Conservation (phyloP, 2,888 invertebrate genomes). For the Acanthacorydalis orientalis region DNA sequence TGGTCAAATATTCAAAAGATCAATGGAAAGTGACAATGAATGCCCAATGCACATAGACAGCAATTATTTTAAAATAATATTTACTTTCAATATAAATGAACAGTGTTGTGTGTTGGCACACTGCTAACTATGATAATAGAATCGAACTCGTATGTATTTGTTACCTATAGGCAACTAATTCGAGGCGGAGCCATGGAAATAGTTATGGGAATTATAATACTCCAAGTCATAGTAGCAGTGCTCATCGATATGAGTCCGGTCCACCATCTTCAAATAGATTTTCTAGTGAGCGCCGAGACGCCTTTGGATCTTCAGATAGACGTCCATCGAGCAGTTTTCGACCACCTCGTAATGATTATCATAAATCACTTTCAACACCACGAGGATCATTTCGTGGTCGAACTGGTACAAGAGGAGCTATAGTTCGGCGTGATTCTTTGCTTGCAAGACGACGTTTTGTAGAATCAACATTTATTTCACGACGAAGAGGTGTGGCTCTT, state of each 20-base stretch:
- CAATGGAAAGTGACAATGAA: not conserved
- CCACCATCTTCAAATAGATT: slow-evolving; percentile 31
- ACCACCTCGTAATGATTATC: slow-evolving; percentile 22
- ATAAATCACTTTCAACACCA: slow-evolving; percentile 19
- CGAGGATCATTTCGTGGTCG: slow-evolving; percentile 20
- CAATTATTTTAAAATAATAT: too few species aligned
- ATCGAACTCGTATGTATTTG: slow-evolving; percentile 1
- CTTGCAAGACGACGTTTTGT: slow-evolving; percentile 36
- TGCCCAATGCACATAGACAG: too few species aligned
- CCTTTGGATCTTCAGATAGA: not conserved
- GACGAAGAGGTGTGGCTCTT: slow-evolving; percentile 29
- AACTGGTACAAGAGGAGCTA: slow-evolving; percentile 25
- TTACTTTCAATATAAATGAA: too few species aligned
- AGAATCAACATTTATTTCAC: slow-evolving; percentile 36
- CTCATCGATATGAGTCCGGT: slow-evolving; percentile 22
- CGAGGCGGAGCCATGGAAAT: slow-evolving; percentile 18
- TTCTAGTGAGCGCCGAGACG: slow-evolving; percentile 25
- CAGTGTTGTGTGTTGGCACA: too few species aligned
- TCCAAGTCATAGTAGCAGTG: slow-evolving; percentile 36
- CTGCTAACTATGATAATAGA: not conserved
- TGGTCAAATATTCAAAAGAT: not conserved
- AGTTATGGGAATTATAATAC: slow-evolving; percentile 28
- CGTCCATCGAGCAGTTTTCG: slow-evolving; percentile 1
- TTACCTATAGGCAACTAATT: slow-evolving; percentile 21
- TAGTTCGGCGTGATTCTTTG: slow-evolving; percentile 33